Evolutionary conservation across 2,113 vertebrate genomes (phyloP).

Genomic region (Calidris pugnax): DNA sequence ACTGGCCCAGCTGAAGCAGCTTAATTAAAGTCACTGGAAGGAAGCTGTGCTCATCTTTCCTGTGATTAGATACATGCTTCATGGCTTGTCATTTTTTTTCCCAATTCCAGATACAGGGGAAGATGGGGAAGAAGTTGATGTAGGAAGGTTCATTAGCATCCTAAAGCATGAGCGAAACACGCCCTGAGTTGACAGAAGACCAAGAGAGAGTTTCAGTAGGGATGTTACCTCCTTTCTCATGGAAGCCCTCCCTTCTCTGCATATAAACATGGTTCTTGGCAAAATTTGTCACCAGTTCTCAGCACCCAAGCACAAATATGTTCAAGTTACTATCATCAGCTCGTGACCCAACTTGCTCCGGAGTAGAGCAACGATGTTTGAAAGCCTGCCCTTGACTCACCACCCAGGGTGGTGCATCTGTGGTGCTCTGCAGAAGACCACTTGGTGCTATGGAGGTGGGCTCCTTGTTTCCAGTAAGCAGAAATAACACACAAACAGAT

Average conservation of each 20-base stretch:
- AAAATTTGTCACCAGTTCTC: not conserved
- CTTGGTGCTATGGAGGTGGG: too few relatives aligned
- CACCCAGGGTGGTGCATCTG: not conserved
- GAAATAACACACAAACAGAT: not conserved
- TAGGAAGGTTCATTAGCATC: not conserved
- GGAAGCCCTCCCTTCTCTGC: not conserved
- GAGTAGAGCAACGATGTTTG: not conserved
- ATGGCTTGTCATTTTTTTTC: not conserved
- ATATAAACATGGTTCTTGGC: not conserved
- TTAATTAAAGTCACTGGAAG: conserved; percentile 14
- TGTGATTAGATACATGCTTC: not conserved
- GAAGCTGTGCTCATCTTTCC: not conserved
- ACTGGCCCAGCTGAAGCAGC: not conserved
- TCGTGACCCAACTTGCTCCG: not conserved
- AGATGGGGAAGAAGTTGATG: not conserved
- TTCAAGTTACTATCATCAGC: not conserved
- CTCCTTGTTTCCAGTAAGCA: not conserved
- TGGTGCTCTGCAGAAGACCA: not conserved
- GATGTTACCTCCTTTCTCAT: not conserved
- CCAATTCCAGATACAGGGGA: not conserved
- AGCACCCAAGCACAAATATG: not conserved
- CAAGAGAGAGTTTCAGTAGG: not conserved
- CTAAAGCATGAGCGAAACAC: not conserved
- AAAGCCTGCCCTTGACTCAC: too few relatives aligned
- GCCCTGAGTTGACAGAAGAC: not conserved